phyloP scores from a whole-genome alignment of 1,140 invertebrate species.

The Drosophila repletoides region DNA sequence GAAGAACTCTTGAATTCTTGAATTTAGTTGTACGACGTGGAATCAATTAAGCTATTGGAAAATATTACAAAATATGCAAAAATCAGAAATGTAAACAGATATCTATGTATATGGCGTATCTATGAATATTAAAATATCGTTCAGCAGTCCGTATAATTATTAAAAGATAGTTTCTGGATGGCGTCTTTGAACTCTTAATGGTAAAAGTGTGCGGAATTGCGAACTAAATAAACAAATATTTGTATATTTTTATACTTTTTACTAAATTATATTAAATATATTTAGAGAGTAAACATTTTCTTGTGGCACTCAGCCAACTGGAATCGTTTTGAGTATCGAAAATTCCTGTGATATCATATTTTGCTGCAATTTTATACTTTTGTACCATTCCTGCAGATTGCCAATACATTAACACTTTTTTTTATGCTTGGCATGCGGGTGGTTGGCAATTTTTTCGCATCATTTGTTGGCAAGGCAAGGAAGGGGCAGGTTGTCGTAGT shows the following conservation, averaged over 20 bases:
- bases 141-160: no score
- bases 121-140: no score
- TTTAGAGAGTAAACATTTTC: constrained; percentile 4
- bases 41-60: not conserved
- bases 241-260: constrained; percentile 1
- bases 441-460: constrained; percentile 67
- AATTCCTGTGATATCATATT: constrained; percentile 38
- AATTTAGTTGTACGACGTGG: not conserved
- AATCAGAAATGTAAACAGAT: no score
- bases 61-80: not conserved
- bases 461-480: constrained; percentile 53
- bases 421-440: constrained; percentile 49
- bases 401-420: constrained; percentile 72
- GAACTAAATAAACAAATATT: no score
- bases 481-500: constrained; percentile 15
- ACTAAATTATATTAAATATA: not conserved
- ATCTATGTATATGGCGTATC: no score
- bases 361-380: constrained; percentile 29
- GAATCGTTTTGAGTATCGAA: constrained; percentile 12
- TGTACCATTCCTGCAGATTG: constrained; percentile 27
- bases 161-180: no score
- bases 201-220: no score
- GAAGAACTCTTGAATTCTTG: not conserved
- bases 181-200: no score
- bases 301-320: not conserved